Conservation (phyloP, 2,113 vertebrate species). For the Leptodactylus fuscus region DNA sequence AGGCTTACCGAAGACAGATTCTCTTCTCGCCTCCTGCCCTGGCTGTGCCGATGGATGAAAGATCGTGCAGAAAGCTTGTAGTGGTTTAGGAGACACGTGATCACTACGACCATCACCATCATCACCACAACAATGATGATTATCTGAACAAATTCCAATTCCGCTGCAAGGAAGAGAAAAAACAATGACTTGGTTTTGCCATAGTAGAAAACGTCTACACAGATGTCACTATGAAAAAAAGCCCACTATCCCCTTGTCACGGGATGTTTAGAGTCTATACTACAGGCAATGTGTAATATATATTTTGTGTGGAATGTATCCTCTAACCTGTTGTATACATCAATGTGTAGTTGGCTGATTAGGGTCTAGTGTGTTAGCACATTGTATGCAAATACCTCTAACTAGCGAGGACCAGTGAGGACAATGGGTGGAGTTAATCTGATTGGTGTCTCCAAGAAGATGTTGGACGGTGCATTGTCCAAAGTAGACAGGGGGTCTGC, state of each 20-base stretch:
- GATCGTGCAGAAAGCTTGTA: constrained; percentile 92
- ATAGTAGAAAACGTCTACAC: neutral
- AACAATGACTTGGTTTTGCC: neutral
- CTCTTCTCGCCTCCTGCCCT: constrained; percentile 80
- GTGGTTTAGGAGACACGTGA: constrained; percentile 94
- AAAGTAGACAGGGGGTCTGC: no score
- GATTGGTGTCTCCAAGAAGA: no score
- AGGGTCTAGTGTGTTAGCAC: no score
- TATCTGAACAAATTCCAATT: constrained; percentile 98
- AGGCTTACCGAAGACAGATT: constrained; percentile 86
- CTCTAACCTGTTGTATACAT: no score
- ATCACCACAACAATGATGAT: constrained; percentile 95
- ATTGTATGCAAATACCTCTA: no score
- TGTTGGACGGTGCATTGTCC: no score
- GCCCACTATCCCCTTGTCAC: neutral
- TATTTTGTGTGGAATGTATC: no score
- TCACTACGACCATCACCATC: constrained; percentile 98
- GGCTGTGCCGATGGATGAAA: constrained; percentile 87
- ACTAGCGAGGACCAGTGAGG: no score
- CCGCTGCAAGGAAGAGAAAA: constrained; percentile 75
- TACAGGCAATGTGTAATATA: no score
- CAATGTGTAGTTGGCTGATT: no score
- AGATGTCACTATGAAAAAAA: neutral
- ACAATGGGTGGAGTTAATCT: no score
- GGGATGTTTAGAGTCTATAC: no score